A percentile compares a stretch with the other conserved stretches of the same genome.
phyloP scores from a whole-genome alignment of 2,113 vertebrate species.

The Amblyopsis rosae region DNA sequence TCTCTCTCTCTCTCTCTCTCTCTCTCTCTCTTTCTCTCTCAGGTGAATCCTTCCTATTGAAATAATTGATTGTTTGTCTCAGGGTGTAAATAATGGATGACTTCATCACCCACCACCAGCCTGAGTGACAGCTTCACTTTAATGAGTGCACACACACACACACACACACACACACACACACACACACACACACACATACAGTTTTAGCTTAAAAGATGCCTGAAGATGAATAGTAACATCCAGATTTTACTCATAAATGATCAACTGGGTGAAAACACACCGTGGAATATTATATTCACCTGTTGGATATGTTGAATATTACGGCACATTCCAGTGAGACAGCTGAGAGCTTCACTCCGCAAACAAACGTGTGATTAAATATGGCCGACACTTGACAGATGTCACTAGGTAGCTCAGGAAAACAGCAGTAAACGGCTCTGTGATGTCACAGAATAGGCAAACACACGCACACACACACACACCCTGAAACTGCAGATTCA shows the following conservation, averaged over 20 bases:
- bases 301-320: too few relatives aligned
- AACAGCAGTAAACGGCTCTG: too few relatives aligned
- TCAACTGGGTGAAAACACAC: too few relatives aligned
- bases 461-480: conserved; percentile 5
- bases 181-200: not conserved
- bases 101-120: conserved; percentile 57
- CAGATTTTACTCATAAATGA: too few relatives aligned
- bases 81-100: conserved; percentile 76
- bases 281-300: too few relatives aligned
- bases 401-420: too few relatives aligned
- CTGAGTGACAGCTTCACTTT: conserved; percentile 51
- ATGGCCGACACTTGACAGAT: too few relatives aligned
- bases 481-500: not conserved
- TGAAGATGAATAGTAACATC: too few relatives aligned
- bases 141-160: conserved; percentile 28
- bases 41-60: conserved; percentile 67
- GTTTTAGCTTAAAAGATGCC: too few relatives aligned
- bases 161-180: not conserved
- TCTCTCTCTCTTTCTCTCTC: conserved; percentile 62
- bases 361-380: too few relatives aligned
- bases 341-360: too few relatives aligned
- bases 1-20: conserved; percentile 18
- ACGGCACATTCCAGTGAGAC: too few relatives aligned
- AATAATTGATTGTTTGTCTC: conserved; percentile 73
- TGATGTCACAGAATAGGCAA: not conserved